Evolutionary conservation across 2,888 invertebrate species (phyloP).

Genomic region (Drosophila stalkeri): DNA sequence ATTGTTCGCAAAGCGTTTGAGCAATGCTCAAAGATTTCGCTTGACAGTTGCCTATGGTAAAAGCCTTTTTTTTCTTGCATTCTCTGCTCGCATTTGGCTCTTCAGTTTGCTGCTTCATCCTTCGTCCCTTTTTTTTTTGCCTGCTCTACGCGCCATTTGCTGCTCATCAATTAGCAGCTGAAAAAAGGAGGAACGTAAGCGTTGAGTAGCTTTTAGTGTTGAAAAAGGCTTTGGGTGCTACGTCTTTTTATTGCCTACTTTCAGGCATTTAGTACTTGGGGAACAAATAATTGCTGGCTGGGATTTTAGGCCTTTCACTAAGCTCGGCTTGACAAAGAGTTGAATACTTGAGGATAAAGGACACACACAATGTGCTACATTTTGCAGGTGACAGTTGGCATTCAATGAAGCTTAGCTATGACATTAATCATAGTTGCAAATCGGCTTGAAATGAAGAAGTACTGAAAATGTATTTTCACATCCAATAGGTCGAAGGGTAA

Average conservation of each 20-base stretch:
- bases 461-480: not conserved
- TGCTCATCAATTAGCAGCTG: conserved; percentile 73
- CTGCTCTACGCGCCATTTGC: conserved; percentile 50
- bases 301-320: conserved; percentile 33
- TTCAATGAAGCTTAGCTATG: conserved; percentile 10
- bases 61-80: conserved; percentile 14
- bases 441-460: not conserved
- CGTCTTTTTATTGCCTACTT: conserved; percentile 57
- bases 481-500: not conserved
- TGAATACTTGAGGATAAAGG: not conserved
- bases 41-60: conserved; percentile 38
- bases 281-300: conserved; percentile 55
- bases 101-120: not conserved
- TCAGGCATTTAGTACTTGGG: conserved; percentile 39
- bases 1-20: conserved; percentile 50
- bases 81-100: conserved; percentile 1
- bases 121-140: not conserved
- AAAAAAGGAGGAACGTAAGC: conserved; percentile 12
- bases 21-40: conserved; percentile 41
- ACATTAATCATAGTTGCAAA: conserved; percentile 8
- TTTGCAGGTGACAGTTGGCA: conserved; percentile 40
- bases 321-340: conserved; percentile 22
- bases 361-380: conserved; percentile 8
- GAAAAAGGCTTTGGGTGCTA: conserved; percentile 60
- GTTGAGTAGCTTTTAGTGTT: conserved; percentile 77